Conservation (phyloP, 2,113 vertebrate genomes). For the Solenodon paradoxus region DNA sequence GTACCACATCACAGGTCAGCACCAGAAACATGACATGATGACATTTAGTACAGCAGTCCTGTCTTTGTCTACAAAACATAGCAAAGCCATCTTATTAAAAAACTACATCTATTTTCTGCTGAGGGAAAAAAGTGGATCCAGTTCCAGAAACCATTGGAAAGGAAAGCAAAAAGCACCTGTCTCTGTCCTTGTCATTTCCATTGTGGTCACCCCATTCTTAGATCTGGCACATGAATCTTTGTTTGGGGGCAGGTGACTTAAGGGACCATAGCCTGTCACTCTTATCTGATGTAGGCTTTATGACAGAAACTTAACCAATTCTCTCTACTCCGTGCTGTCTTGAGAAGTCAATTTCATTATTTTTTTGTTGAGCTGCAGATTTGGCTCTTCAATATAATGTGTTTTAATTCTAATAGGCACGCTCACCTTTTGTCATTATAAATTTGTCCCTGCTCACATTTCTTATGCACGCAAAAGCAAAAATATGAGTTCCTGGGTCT, state of each 20-base stretch:
- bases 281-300: neutral
- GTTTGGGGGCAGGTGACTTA: neutral
- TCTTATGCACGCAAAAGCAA: neutral
- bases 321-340: constrained; percentile 61
- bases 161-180: neutral
- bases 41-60: constrained; percentile 43
- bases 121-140: constrained; percentile 42
- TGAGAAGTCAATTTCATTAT: constrained; percentile 74
- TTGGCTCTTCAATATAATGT: neutral
- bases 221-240: neutral
- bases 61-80: neutral
- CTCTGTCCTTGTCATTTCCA: neutral
- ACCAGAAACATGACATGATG: neutral
- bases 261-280: neutral
- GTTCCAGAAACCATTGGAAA: constrained; percentile 27
- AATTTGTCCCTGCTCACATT: constrained; percentile 63
- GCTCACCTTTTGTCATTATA: constrained; percentile 45
- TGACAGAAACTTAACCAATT: constrained; percentile 27
- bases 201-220: neutral
- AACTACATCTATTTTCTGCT: neutral
- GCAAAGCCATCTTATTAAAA: neutral
- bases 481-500: neutral
- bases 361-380: constrained; percentile 57
- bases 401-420: constrained; percentile 54
- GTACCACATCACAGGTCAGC: neutral